phyloP scores from a whole-genome alignment of 2,797 vertebrate species.

The Karalla daura region DNA sequence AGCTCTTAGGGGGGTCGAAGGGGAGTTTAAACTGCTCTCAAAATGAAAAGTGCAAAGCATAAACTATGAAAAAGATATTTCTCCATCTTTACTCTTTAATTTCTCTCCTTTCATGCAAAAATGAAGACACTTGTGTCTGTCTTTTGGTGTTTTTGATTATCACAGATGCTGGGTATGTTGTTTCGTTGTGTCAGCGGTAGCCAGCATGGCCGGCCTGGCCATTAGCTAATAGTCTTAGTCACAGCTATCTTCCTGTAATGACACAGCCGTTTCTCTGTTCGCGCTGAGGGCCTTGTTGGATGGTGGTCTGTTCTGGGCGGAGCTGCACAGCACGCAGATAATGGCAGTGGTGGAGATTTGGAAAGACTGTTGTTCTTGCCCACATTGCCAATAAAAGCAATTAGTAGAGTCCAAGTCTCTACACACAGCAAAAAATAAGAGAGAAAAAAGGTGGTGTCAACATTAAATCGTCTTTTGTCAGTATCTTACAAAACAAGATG shows the following conservation, averaged over 20 bases:
- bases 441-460: too few species aligned
- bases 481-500: background rate
- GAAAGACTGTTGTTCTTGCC: background rate
- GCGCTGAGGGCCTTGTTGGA: conserved; percentile 20
- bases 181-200: conserved; percentile 48
- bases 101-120: background rate
- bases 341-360: conserved; percentile 28
- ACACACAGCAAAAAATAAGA: background rate
- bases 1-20: conserved; percentile 15
- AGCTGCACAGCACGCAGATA: conserved; percentile 9
- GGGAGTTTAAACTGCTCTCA: conserved; percentile 21
- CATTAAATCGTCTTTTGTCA: too few species aligned
- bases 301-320: conserved; percentile 14
- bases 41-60: conserved; percentile 38
- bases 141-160: background rate
- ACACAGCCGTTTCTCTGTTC: conserved; percentile 50
- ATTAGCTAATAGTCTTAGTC: conserved; percentile 80
- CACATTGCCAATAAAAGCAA: background rate
- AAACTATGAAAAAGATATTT: conserved; percentile 5
- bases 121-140: background rate
- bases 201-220: conserved; percentile 64
- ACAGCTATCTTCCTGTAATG: conserved; percentile 66
- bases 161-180: conserved; percentile 8
- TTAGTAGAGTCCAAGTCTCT: background rate
- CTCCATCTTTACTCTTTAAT: background rate